Conservation (phyloP, 2,888 invertebrate species). For the Papilio demoleus region DNA sequence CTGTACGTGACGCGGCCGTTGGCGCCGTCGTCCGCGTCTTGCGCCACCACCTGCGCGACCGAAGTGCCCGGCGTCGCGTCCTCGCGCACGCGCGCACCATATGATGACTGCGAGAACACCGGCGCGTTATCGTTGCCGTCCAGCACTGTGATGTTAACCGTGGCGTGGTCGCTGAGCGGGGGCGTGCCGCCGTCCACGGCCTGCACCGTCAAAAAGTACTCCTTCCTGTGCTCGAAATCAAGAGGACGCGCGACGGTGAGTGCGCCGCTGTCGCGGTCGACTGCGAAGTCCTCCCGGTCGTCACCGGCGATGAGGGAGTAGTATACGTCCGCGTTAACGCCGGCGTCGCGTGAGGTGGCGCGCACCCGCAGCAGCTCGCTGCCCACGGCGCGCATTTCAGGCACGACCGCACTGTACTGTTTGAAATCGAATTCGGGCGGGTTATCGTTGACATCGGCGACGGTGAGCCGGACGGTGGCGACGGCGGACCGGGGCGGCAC, state of each 20-base stretch:
- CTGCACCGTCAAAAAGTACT: conserved; percentile 94
- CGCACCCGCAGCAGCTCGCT: conserved; percentile 92
- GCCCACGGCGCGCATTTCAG: conserved; percentile 90
- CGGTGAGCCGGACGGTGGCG: conserved; percentile 89
- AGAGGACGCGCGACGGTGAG: conserved; percentile 90
- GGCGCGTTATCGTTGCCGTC: conserved; percentile 96
- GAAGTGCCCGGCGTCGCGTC: conserved; percentile 89
- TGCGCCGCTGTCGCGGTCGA: conserved; percentile 89
- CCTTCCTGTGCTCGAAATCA: conserved; percentile 93
- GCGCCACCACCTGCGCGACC: conserved; percentile 90
- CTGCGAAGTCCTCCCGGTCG: conserved; percentile 92
- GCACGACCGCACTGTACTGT: conserved; percentile 89
- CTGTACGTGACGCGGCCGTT: conserved; percentile 92
- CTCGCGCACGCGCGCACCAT: conserved; percentile 90
- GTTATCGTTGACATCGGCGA: conserved; percentile 97
- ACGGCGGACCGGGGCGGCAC: conserved; percentile 87
- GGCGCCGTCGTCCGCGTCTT: conserved; percentile 91
- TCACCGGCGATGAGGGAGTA: conserved; percentile 95
- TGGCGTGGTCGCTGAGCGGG: conserved; percentile 94
- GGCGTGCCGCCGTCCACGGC: conserved; percentile 95
- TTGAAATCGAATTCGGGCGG: conserved; percentile 96
- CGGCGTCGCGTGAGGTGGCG: conserved; percentile 96
- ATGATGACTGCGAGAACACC: conserved; percentile 89
- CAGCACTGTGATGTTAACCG: conserved; percentile 92
- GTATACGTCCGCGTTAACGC: conserved; percentile 95